Evolutionary conservation across 2,797 vertebrate genomes (phyloP), one percentile per base, ranked within the genome.

Genomic region (Myotis pilosus): DNA sequence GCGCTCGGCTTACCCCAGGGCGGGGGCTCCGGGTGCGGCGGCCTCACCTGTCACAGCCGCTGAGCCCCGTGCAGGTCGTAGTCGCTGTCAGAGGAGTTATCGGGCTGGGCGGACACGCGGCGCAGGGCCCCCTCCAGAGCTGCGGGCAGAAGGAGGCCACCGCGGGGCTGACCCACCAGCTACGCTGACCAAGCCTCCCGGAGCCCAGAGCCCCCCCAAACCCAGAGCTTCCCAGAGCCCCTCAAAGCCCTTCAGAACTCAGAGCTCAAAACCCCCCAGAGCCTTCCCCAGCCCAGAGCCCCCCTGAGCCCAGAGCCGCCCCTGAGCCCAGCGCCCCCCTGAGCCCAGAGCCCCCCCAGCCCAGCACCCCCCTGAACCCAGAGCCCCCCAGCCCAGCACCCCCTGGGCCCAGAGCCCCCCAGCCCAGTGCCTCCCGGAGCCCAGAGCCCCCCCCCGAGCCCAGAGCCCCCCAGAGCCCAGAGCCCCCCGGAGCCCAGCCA

Each of bases 81-180:
- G 95, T 98, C 98, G 0, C 98, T 98, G 68, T 98, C 98, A 0
- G 98, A 98, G 60, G 98, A 98, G 75, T 98, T 98, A 2, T 98
- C 98, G 0, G 78, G 94, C 30, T 97, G 98, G 30, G 93, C 81
- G 47, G 97, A 97, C 22, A 91, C 66, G 0, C 94, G 80, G 15
- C 28, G 91, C 84, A 97, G 96, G 0, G 95, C 95, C 1, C 97
- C 93, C 94, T 98, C 98, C 92, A 98, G 96, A 44, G 98, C 98
- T 98, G 96, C 5, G 0, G 69, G 44, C 36, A 38, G 19, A 71
- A 0, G 47, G 17, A 51, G 13, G 9, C 20, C 4, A 0, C 22
- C 25, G 33, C 9, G 17, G 90, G 25, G 33, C 20, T 7, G 22
- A 20, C 60, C 72, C 30, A 0, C 55, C 64, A 11, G 62, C 78